Evolutionary conservation across 2,797 vertebrate genomes (phyloP), one percentile per base, ranked within the genome.

Genomic region (Trematomus bernacchii): DNA sequence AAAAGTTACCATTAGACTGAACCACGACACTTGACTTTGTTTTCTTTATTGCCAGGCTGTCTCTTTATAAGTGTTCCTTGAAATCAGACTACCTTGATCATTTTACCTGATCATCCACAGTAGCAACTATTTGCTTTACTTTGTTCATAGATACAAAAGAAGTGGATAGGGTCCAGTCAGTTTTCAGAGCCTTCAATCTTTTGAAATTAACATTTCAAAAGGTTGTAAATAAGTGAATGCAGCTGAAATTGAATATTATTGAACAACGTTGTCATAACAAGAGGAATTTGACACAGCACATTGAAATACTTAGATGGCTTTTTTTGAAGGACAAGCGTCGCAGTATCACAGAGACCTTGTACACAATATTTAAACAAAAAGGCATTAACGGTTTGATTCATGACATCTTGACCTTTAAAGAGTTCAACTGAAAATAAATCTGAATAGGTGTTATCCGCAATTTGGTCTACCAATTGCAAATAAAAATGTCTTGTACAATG

Each of bases 201-300:
- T 65, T 46, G 14, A 57, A 51, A n/a, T 55, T 3, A 21, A 47
- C 3, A 21, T 61, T 59, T 33, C 19, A 44, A 73, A 72, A 71
- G 47, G 9, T 5, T 11, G 3, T 58, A 37, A 12, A 43, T 40
- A 53, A 63, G 47, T 57, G 15, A 77, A 66, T 64, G 40, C 14
- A 51, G 19, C 37, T 62, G 23, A 42, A 76, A 58, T 1, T 63
- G 40, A 82, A 71, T 63, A 67, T 15, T 21, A 70, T 33, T 66
- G 57, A 64, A 75, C 53, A 43, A 44, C 60, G 42, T 68, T 14
- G 23, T 57, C 47, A 12, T 9, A 54, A 33, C 7, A 7, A 54
- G 19, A 57, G 30, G 57, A 79, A 84, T 74, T 15, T 61, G 44
- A 48, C 48, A 19, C 10, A 19, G 12, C 42, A 54, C 51, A 23